Conservation (phyloP, 2,113 vertebrate genomes). For the Crotalus helleri region DNA sequence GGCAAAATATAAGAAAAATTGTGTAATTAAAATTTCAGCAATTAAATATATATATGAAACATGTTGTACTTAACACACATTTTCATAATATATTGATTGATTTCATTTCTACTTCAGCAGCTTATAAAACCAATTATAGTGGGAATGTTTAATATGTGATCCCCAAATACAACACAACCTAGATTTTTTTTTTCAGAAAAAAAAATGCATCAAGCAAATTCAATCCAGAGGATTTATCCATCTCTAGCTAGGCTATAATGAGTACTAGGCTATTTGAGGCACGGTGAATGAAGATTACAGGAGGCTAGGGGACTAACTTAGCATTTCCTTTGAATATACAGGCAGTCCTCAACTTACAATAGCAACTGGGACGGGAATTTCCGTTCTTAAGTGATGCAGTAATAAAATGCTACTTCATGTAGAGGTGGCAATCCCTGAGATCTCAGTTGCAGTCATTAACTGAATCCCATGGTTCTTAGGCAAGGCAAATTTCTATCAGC, state of each 20-base stretch:
- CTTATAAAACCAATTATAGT: background rate
- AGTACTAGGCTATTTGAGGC: background rate
- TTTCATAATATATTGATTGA: background rate
- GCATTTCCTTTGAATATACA: no score
- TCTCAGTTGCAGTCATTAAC: background rate
- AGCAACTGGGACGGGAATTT: background rate
- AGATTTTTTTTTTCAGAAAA: background rate
- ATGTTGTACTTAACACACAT: background rate
- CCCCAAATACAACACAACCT: background rate
- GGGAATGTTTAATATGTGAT: background rate
- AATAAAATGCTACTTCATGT: background rate
- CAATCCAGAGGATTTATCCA: background rate
- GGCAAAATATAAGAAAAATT: conserved; percentile 38
- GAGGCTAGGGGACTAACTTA: background rate
- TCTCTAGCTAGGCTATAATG: background rate
- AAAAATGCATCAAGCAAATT: background rate
- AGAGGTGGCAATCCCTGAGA: background rate
- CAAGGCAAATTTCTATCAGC: background rate
- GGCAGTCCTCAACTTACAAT: background rate
- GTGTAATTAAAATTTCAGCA: conserved; percentile 23
- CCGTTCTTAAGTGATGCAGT: background rate
- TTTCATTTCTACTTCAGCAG: background rate
- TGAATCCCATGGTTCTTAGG: background rate
- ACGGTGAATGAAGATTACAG: background rate
- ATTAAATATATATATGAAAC: background rate